phyloP scores from a whole-genome alignment of 2,797 vertebrate species.

The Rhabdophis nuchalis region DNA sequence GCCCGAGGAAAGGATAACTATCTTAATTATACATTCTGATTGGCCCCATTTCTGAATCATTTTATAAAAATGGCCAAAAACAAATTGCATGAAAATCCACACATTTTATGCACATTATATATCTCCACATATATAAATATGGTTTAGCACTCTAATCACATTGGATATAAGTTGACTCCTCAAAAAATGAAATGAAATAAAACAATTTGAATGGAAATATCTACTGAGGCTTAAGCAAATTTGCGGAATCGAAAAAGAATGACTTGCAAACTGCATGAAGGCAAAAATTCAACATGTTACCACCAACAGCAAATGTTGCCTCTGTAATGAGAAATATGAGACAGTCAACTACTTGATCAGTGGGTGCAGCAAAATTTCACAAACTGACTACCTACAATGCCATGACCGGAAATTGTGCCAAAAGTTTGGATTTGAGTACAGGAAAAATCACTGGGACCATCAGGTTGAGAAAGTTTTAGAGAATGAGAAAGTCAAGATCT shows the following conservation, averaged over 20 bases:
- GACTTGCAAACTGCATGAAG: no score
- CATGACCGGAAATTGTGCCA: no score
- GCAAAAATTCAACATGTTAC: no score
- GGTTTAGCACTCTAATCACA: not conserved
- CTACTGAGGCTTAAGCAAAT: conserved; percentile 39
- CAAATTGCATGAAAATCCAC: not conserved
- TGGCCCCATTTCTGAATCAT: not conserved
- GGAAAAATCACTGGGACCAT: no score
- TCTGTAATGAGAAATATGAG: no score
- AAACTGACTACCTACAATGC: no score
- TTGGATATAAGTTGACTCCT: not conserved
- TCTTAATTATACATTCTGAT: not conserved
- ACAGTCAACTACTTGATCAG: no score
- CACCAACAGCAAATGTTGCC: no score
- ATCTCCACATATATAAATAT: not conserved
- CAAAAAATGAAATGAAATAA: conserved; percentile 15
- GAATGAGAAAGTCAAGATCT: no score
- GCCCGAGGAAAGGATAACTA: not conserved
- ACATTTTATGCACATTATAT: not conserved
- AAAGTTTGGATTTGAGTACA: no score
- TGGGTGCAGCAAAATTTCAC: no score
- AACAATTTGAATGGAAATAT: conserved; percentile 35
- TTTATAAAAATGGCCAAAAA: not conserved
- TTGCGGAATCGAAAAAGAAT: not conserved
- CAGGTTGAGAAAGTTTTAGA: no score